Base-by-base conservation (phyloP, 2,797 vertebrate genomes). In the Tympanoctomys barrerae region DNA sequence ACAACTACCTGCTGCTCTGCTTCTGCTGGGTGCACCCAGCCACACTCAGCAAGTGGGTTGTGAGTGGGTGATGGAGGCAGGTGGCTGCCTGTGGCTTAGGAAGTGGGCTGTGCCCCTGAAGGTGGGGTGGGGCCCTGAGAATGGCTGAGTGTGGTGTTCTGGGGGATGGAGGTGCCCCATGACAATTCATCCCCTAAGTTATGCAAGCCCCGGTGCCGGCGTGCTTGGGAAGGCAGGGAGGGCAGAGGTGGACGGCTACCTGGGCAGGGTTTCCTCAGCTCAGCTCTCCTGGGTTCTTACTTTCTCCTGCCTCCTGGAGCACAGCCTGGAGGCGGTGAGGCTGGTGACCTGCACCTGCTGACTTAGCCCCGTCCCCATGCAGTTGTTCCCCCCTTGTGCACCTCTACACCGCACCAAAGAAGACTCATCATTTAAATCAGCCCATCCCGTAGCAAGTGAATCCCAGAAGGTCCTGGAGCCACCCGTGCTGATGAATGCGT, bases 401-500 rank as follows among this genome's bases (percentile, higher is more conserved):
- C 2, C 14, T 2, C 22, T 49, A n/a, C 13, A 14, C 82, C 57
- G 3, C 1, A 33, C 28, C 1, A 11, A 54, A 88, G 62, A 88
- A 88, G 62, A 88, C 80, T 61, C 62, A 13, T n/a, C 12, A 2
- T 49, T 66, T 31, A 19, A 24, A 42, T 11, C 21, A 24, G 62
- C n/a, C 71, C 0, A 10, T 36, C 66, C 80, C 1, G 0, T 3
- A 22, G 52, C 22, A 9, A 0, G 42, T 14, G 19, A 12, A 4
- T 68, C n/a, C 0, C 13, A 12, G 14, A 33, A 1, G 4, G 61
- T 52, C 13, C 90, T 52, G 2, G 31, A 81, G 10, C 28, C 61
- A 54, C 14, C 0, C 0, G 42, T 1, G 7, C 3, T 14, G 4
- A 26, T 42, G 71, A 52, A 22, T 22, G 1, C 7, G 0, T 78